phyloP scores from a whole-genome alignment of 2,113 vertebrate genomes.

The Lepus europaeus region DNA sequence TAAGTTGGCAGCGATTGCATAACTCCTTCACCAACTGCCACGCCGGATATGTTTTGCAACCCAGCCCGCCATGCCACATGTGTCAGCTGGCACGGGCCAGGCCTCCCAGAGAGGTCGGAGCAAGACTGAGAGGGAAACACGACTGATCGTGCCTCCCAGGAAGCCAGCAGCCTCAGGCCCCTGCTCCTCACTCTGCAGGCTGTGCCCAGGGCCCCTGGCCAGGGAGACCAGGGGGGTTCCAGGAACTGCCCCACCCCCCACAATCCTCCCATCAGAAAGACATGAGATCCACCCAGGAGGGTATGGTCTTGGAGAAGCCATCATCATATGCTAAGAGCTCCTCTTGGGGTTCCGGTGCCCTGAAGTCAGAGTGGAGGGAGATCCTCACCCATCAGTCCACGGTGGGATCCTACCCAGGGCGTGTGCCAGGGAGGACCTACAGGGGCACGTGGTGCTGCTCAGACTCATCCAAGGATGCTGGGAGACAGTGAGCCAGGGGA shows the following conservation, averaged over 20 bases:
- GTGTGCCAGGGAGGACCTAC: neutral
- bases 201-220: neutral
- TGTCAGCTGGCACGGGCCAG: constrained; percentile 84
- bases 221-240: neutral
- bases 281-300: neutral
- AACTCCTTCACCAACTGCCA: constrained; percentile 90
- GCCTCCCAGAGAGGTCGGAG: constrained; percentile 83
- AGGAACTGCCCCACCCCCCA: neutral
- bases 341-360: neutral
- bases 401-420: neutral
- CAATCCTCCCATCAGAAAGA: neutral
- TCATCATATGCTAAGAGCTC: rapidly evolving
- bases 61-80: constrained; percentile 84
- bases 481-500: neutral
- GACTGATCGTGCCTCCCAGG: neutral
- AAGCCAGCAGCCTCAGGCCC: neutral
- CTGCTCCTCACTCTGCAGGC: neutral
- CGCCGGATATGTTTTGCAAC: constrained; percentile 92
- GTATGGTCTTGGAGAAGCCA: neutral
- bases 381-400: rapidly evolving
- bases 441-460: rapidly evolving
- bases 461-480: neutral
- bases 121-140: constrained; percentile 86
- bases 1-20: constrained; percentile 92
- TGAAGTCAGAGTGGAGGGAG: neutral